phyloP scores from a whole-genome alignment of 2,113 vertebrate species.

The Mus spicilegus region DNA sequence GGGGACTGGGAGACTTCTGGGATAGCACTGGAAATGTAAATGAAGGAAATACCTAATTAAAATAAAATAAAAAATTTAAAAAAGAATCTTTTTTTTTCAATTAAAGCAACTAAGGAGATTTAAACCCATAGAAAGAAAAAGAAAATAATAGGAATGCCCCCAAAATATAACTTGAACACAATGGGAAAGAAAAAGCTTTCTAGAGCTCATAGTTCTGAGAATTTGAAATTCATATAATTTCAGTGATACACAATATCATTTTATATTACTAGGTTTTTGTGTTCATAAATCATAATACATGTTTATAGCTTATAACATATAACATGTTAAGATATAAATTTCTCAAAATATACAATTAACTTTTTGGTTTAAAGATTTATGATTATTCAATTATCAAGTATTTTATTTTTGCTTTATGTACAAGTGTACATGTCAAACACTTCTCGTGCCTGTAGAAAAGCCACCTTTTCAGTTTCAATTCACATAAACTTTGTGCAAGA shows the following conservation, averaged over 20 bases:
- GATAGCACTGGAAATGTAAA: too few relatives aligned
- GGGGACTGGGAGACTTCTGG: too few relatives aligned
- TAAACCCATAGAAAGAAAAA: too few relatives aligned
- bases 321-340: neutral
- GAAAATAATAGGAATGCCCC: too few relatives aligned
- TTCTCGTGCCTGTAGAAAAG: neutral
- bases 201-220: neutral
- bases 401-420: conserved; percentile 19
- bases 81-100: too few relatives aligned
- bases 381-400: neutral
- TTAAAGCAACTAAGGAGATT: too few relatives aligned
- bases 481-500: neutral
- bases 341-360: neutral
- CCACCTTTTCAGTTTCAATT: neutral
- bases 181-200: neutral
- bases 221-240: neutral
- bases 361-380: neutral
- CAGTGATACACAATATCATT: neutral
- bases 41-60: too few relatives aligned
- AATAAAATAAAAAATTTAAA: too few relatives aligned
- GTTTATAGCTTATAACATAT: neutral
- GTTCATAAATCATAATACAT: neutral
- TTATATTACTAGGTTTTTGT: neutral
- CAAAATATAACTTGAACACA: too few relatives aligned
- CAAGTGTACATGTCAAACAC: neutral